phyloP scores from a whole-genome alignment of 2,113 vertebrate genomes.

The Oxyruncus cristatus region DNA sequence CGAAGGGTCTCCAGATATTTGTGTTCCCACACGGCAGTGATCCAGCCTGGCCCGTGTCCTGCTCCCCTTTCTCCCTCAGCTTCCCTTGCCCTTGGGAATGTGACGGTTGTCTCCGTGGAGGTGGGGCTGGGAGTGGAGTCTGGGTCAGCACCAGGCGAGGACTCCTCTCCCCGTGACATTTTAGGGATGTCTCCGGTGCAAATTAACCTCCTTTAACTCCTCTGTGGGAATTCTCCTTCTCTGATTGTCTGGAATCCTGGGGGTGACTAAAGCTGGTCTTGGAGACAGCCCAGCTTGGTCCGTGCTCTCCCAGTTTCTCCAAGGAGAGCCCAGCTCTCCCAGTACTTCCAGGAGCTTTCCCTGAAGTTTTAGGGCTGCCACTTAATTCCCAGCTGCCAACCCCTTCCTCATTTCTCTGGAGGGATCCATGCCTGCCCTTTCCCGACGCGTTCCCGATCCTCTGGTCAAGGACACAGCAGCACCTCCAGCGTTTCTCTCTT shows the following conservation, averaged over 20 bases:
- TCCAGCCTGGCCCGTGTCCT: neutral
- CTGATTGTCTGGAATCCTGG: neutral
- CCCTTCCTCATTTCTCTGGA: neutral
- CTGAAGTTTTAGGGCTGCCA: neutral
- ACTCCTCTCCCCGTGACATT: neutral
- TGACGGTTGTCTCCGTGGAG: neutral
- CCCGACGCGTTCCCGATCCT: neutral
- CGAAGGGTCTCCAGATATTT: accelerated
- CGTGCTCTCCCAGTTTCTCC: neutral
- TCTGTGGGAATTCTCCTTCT: neutral
- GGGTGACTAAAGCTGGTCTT: neutral
- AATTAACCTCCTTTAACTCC: neutral
- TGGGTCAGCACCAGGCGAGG: neutral
- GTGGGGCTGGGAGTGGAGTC: neutral
- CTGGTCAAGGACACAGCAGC: neutral
- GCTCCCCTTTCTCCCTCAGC: neutral
- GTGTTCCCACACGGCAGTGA: accelerated
- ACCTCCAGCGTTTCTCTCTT: neutral
- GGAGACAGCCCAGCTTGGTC: neutral
- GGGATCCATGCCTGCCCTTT: neutral
- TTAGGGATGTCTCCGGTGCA: accelerated
- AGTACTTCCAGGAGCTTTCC: neutral
- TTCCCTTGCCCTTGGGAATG: neutral
- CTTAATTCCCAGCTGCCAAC: neutral
- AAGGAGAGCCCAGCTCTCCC: neutral